These are phyloP conservation scores for Borostomias antarcticus DNA, from an alignment of 2,797 vertebrate species.

Conservation along the genomic window DNA sequence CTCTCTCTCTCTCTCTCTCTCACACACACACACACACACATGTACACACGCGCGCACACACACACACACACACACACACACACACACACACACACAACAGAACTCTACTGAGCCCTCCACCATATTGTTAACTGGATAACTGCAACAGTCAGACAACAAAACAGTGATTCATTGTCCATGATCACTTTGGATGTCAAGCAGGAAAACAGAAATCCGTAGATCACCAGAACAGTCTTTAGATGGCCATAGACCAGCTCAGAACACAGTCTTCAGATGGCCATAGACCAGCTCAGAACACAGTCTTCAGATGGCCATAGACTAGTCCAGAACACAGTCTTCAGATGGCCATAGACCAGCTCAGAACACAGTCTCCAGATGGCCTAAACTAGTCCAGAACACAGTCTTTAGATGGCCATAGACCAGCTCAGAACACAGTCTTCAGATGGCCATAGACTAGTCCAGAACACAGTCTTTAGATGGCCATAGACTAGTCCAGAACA, in stretches of 20 bases:
- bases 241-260: no score
- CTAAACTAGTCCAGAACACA: not conserved
- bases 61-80: constrained; percentile 25
- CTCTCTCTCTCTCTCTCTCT: constrained; percentile 5
- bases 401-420: not conserved
- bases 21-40: constrained; percentile 16
- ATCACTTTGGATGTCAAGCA: no score
- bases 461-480: no score
- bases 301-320: not conserved
- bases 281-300: not conserved
- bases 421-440: no score
- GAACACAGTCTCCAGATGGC: no score
- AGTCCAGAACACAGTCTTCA: no score
- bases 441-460: no score
- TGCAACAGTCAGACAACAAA: not conserved
- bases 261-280: no score
- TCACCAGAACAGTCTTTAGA: no score
- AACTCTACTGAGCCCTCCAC: constrained; percentile 33
- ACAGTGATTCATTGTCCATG: not conserved
- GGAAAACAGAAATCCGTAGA: no score
- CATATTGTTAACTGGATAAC: constrained; percentile 13
- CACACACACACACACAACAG: constrained; percentile 34
- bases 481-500: no score
- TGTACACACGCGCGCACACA: constrained; percentile 3
- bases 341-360: no score